These are phyloP conservation scores for Nymphalis c-album DNA, from an alignment of 2,888 invertebrate genomes.

Conservation along the genomic window DNA sequence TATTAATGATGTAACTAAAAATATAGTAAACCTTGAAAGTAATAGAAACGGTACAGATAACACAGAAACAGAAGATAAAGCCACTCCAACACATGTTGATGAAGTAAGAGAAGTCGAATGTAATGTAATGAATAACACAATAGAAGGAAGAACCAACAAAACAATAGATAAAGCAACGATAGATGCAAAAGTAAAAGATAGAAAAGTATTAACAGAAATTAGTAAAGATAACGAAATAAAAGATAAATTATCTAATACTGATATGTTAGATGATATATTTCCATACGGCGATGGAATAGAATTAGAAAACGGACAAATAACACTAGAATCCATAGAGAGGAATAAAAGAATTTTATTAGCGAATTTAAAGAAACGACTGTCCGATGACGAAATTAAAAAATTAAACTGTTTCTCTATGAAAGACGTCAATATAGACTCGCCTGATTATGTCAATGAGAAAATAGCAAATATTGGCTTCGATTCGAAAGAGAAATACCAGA, in stretches of 20 bases:
- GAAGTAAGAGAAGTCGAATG: too few relatives aligned
- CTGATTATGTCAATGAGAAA: slow-evolving; percentile 63
- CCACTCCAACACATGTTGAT: too few relatives aligned
- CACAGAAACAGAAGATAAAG: too few relatives aligned
- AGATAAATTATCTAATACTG: slow-evolving; percentile 24
- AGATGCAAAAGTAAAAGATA: neutral
- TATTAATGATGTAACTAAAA: too few relatives aligned
- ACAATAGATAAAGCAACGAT: neutral
- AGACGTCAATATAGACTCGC: slow-evolving; percentile 67
- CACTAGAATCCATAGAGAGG: slow-evolving; percentile 64
- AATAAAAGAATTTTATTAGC: slow-evolving; percentile 63
- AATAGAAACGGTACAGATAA: too few relatives aligned
- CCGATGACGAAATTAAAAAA: slow-evolving; percentile 54
- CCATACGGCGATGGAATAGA: slow-evolving; percentile 55
- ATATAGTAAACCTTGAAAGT: too few relatives aligned
- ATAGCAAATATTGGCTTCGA: slow-evolving; percentile 67
- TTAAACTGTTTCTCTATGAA: slow-evolving; percentile 75
- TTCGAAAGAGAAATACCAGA: slow-evolving; percentile 55
- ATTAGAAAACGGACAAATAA: slow-evolving; percentile 54
- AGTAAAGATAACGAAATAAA: slow-evolving; percentile 33
- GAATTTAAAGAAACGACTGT: slow-evolving; percentile 51
- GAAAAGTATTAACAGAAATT: slow-evolving; percentile 9
- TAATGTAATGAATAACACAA: neutral
- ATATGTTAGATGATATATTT: slow-evolving; percentile 52
- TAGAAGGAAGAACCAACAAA: slow-evolving; percentile 12